These are phyloP conservation scores for Nylanderia fulva DNA, from an alignment of 1,140 invertebrate species.

Conservation along the genomic window DNA sequence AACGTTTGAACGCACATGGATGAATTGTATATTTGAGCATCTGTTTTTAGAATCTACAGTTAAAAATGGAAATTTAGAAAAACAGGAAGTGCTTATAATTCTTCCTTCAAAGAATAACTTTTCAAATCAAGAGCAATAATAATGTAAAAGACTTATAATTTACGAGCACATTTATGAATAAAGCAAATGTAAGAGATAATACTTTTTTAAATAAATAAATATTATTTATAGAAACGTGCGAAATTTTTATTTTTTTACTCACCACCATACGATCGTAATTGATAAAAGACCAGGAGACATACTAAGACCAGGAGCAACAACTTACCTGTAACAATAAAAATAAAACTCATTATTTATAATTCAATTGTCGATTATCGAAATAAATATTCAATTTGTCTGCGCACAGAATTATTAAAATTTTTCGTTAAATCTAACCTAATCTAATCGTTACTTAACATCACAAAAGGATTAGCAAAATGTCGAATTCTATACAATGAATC, in stretches of 20 bases:
- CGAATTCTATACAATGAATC: slow-evolving; percentile 17
- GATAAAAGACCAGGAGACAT: not conserved
- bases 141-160: not conserved
- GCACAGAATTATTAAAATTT: slow-evolving; percentile 16
- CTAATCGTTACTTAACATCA: slow-evolving; percentile 44
- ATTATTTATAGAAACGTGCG: not conserved
- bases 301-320: not conserved
- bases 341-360: slow-evolving; percentile 11
- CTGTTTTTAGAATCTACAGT: not conserved
- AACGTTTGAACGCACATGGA: not conserved
- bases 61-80: not conserved
- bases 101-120: not conserved
- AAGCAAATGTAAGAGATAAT: not conserved
- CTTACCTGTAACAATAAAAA: slow-evolving; percentile 45
- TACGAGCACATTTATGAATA: not conserved
- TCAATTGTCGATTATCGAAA: not conserved
- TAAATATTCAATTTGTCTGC: slow-evolving; percentile 31
- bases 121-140: not conserved
- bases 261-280: slow-evolving; percentile 18
- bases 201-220: slow-evolving; percentile 3
- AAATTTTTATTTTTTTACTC: not conserved
- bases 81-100: not conserved
- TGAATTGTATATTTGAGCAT: not conserved
- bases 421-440: slow-evolving; percentile 19
- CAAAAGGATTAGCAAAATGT: slow-evolving; percentile 32